phyloP scores from a whole-genome alignment of 1,140 invertebrate genomes.

The Oryzaephilus surinamensis region DNA sequence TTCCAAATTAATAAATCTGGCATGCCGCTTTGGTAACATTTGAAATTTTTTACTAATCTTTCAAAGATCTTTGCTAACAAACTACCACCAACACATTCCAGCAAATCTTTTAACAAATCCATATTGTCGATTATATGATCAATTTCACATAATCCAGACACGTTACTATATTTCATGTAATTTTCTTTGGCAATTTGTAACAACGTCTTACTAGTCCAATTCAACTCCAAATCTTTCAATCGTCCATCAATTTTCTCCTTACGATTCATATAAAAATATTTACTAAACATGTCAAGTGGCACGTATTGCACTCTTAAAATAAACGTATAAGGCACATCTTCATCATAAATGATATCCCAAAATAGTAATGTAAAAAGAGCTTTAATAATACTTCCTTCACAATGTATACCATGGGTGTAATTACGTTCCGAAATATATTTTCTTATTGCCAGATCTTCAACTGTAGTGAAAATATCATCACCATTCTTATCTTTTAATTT shows the following conservation, averaged over 20 bases:
- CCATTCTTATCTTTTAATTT: constrained; percentile 9
- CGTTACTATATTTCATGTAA: constrained; percentile 16
- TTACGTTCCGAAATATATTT: constrained; percentile 20
- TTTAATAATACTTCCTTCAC: constrained; percentile 21
- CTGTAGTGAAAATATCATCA: constrained; percentile 7
- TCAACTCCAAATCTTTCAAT: constrained; percentile 17
- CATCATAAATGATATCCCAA: constrained; percentile 30
- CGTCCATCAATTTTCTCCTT: constrained; percentile 22
- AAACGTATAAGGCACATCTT: constrained; percentile 19
- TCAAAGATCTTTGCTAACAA: constrained; percentile 20
- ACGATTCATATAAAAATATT: constrained; percentile 27
- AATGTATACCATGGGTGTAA: constrained; percentile 23
- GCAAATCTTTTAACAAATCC: constrained; percentile 11
- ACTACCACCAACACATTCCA: constrained; percentile 20
- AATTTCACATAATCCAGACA: constrained; percentile 8
- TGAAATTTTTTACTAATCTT: constrained; percentile 21
- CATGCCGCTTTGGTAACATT: constrained; percentile 23
- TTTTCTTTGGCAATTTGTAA: constrained; percentile 11
- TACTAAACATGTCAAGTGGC: constrained; percentile 25
- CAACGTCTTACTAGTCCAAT: constrained; percentile 16
- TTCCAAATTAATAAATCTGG: constrained; percentile 32
- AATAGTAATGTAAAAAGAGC: constrained; percentile 25
- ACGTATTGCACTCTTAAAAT: constrained; percentile 21
- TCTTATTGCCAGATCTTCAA: constrained; percentile 22
- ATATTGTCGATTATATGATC: constrained; percentile 9